Evolutionary conservation across 2,888 invertebrate species (phyloP).

Genomic region (Lasioglossum figueresi): DNA sequence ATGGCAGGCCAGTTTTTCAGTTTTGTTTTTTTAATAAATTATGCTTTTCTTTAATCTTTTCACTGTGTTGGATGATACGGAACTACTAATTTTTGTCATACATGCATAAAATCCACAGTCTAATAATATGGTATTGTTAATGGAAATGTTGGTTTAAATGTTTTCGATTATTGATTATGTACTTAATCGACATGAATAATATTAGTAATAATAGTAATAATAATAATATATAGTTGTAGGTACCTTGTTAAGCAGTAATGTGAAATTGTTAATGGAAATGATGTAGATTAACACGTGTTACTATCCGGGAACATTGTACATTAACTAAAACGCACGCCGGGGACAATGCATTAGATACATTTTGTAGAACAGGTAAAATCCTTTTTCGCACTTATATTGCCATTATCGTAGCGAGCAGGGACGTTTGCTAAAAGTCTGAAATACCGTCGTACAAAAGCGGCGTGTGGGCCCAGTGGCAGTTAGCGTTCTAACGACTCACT

Average conservation of each 20-base stretch:
- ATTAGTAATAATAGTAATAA: too few relatives aligned
- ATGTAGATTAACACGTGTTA: not conserved
- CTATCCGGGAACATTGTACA: not conserved
- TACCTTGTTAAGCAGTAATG: not conserved
- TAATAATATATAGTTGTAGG: too few relatives aligned
- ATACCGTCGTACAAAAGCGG: constrained; percentile 46
- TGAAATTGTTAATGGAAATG: not conserved
- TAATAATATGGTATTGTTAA: too few relatives aligned
- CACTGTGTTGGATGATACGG: too few relatives aligned
- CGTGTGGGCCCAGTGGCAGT: constrained; percentile 52
- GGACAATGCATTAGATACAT: not conserved
- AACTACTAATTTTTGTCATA: too few relatives aligned
- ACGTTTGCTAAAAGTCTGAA: constrained; percentile 49
- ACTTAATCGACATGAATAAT: not conserved
- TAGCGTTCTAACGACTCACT: constrained; percentile 55
- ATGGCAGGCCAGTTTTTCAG: too few relatives aligned
- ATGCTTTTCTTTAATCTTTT: too few relatives aligned
- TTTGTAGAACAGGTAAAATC: constrained; percentile 28
- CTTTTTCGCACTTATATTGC: constrained; percentile 31
- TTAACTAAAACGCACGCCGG: too few relatives aligned
- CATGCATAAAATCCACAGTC: too few relatives aligned
- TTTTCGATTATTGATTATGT: not conserved
- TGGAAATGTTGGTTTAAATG: not conserved
- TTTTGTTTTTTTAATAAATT: too few relatives aligned
- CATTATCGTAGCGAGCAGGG: constrained; percentile 45